Conservation (phyloP, 2,797 vertebrate species). For the Knipowitschia caucasica region DNA sequence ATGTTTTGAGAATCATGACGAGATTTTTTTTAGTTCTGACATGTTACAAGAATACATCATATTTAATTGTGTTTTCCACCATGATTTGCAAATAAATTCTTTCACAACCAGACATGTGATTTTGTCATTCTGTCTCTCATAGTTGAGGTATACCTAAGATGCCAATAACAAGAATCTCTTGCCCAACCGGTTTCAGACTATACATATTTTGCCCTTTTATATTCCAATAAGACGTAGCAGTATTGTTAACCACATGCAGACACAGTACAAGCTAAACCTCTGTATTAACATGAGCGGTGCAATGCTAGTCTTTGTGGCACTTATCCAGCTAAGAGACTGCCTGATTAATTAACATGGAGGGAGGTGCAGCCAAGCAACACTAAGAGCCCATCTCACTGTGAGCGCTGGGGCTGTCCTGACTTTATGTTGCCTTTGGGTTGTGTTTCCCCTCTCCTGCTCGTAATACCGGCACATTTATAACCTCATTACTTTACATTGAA, state of each 20-base stretch:
- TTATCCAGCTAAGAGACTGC: constrained; percentile 58
- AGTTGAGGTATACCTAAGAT: too few species aligned
- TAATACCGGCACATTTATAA: constrained; percentile 1
- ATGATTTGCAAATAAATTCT: too few species aligned
- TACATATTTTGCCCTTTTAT: background rate
- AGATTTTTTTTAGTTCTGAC: too few species aligned
- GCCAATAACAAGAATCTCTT: too few species aligned
- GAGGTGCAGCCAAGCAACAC: constrained; percentile 60
- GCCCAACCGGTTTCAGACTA: too few species aligned
- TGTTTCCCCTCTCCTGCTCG: constrained; percentile 11
- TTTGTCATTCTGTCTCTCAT: too few species aligned
- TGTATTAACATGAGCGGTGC: constrained; percentile 12
- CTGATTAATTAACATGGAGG: constrained; percentile 70
- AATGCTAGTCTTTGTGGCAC: constrained; percentile 21
- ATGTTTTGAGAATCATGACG: too few species aligned
- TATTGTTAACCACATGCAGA: background rate
- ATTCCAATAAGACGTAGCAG: background rate
- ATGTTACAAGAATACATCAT: too few species aligned
- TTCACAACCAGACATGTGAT: too few species aligned
- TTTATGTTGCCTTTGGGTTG: constrained; percentile 24
- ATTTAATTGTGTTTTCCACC: too few species aligned
- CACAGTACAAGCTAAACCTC: background rate
- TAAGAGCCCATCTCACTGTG: constrained; percentile 62
- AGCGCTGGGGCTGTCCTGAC: constrained; percentile 33
- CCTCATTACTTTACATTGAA: background rate